A percentile compares a stretch with the other conserved stretches of the same genome.
phyloP scores from a whole-genome alignment of 1,140 invertebrate species.

The Hermetia illucens region DNA sequence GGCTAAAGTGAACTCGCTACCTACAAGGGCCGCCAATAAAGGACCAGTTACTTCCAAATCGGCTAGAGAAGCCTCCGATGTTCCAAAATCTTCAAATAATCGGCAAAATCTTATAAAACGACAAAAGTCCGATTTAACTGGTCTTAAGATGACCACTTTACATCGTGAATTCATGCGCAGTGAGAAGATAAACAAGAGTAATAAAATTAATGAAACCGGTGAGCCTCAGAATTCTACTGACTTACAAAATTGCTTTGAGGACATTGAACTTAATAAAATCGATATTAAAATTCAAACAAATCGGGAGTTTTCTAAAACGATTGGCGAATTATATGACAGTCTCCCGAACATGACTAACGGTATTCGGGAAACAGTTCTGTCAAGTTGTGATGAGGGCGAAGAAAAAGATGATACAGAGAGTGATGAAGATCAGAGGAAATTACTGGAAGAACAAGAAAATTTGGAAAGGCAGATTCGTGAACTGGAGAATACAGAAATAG shows the following conservation, averaged over 20 bases:
- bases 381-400: slow-evolving; percentile 26
- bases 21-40: neutral
- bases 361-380: neutral
- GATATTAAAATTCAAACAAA: slow-evolving; percentile 30
- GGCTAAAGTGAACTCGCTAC: slow-evolving; percentile 25
- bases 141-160: slow-evolving; percentile 35
- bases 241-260: neutral
- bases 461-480: slow-evolving; percentile 69
- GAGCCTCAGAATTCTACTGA: neutral
- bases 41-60: neutral
- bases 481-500: slow-evolving; percentile 62
- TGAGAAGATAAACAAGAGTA: slow-evolving; percentile 17
- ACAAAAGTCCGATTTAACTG: slow-evolving; percentile 43
- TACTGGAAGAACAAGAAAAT: slow-evolving; percentile 65
- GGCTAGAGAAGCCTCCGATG: neutral
- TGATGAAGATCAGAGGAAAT: slow-evolving; percentile 41
- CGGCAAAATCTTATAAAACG: slow-evolving; percentile 32
- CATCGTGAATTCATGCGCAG: slow-evolving; percentile 29
- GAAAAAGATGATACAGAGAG: slow-evolving; percentile 19
- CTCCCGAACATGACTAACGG: slow-evolving; percentile 9
- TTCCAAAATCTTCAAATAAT: neutral
- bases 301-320: slow-evolving; percentile 26
- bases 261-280: slow-evolving; percentile 21
- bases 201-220: neutral
- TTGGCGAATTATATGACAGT: slow-evolving; percentile 27